Conservation (phyloP, 2,113 vertebrate genomes). For the Echinops telfairi region DNA sequence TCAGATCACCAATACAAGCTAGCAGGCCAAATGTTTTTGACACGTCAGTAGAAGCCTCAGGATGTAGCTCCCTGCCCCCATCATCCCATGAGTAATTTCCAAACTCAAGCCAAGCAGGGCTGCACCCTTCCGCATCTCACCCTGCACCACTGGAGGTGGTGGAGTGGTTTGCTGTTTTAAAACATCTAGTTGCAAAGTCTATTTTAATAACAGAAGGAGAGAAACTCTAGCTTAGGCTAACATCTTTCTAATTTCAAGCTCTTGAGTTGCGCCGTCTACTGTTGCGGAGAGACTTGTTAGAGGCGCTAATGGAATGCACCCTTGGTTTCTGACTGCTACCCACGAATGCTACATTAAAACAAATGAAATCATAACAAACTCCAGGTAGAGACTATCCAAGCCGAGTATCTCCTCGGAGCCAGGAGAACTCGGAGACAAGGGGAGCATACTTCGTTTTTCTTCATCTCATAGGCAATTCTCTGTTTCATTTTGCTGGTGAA, state of each 20-base stretch:
- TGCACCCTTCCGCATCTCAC: background rate
- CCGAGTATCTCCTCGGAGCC: background rate
- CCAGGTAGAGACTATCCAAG: background rate
- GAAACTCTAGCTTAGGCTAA: constrained; percentile 25
- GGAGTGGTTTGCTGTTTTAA: no score
- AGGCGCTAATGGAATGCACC: background rate
- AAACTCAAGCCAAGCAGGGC: background rate
- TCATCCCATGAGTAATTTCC: background rate
- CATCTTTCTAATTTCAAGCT: background rate
- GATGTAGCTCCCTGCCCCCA: background rate
- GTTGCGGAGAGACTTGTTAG: background rate
- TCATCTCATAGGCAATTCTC: constrained; percentile 9
- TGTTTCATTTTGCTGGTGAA: constrained; percentile 48
- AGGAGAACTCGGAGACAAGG: background rate
- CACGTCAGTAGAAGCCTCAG: background rate
- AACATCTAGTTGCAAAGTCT: background rate
- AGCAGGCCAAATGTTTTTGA: constrained; percentile 20
- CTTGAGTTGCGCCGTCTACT: background rate
- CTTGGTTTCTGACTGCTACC: background rate
- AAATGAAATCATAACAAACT: background rate
- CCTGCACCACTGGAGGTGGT: no score
- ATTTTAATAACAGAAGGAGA: constrained; percentile 7
- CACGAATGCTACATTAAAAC: background rate
- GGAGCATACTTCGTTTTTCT: background rate
- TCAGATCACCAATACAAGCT: background rate